Conservation (phyloP, 2,113 vertebrate species). For the Lates calcarifer region DNA sequence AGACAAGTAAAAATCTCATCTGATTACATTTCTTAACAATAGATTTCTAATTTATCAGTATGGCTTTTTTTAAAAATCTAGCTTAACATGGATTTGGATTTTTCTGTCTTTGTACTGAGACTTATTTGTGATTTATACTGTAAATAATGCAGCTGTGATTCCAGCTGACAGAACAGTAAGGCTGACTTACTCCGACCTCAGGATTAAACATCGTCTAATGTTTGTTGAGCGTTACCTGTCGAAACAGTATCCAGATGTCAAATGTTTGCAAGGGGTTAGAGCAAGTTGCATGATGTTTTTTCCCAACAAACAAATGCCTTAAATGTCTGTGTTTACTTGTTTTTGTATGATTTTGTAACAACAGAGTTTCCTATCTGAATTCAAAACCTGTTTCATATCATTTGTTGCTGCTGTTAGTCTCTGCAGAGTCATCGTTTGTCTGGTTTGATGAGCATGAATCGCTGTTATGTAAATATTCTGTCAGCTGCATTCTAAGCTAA, state of each 20-base stretch:
- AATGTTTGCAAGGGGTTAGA: neutral
- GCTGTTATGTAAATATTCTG: slow-evolving; percentile 29
- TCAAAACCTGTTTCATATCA: slow-evolving; percentile 31
- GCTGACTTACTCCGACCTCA: slow-evolving; percentile 50
- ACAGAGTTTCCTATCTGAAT: slow-evolving; percentile 26
- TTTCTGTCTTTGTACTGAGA: slow-evolving; percentile 1
- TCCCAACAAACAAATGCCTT: slow-evolving; percentile 69
- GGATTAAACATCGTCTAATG: slow-evolving; percentile 37
- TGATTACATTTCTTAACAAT: neutral
- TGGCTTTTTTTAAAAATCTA: neutral
- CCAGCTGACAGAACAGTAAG: slow-evolving; percentile 10
- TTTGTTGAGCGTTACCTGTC: slow-evolving; percentile 23
- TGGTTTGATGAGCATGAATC: slow-evolving; percentile 25
- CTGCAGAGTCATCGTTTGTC: slow-evolving; percentile 25
- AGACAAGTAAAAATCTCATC: neutral
- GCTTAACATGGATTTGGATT: neutral
- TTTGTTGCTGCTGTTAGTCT: slow-evolving; percentile 32
- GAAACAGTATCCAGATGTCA: neutral
- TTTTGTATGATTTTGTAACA: slow-evolving; percentile 64
- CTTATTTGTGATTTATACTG: neutral
- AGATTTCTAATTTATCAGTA: neutral
- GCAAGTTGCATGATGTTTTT: slow-evolving; percentile 14
- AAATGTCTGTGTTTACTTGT: slow-evolving; percentile 63
- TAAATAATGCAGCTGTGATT: slow-evolving; percentile 5
- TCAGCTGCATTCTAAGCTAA: neutral